These are phyloP conservation scores for Heliconius hortense DNA, from an alignment of 2,888 invertebrate genomes.

Conservation along the genomic window DNA sequence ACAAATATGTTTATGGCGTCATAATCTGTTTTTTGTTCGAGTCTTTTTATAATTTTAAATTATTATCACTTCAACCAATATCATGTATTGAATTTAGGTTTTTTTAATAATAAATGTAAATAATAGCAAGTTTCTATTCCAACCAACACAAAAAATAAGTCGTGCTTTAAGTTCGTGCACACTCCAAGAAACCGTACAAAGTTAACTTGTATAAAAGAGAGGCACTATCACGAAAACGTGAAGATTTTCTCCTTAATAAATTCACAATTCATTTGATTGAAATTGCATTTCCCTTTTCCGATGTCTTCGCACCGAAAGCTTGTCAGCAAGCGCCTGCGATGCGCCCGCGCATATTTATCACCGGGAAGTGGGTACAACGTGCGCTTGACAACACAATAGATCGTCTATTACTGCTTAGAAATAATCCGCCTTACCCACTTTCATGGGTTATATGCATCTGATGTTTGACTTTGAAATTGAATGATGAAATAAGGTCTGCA, in stretches of 20 bases:
- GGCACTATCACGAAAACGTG: constrained; percentile 18
- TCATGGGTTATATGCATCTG: constrained; percentile 17
- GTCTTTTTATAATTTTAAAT: not conserved
- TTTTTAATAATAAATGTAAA: not conserved
- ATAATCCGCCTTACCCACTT: constrained; percentile 47
- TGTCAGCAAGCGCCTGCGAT: constrained; percentile 41
- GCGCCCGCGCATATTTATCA: constrained; percentile 43
- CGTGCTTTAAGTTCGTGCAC: constrained; percentile 13
- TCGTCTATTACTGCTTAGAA: constrained; percentile 60
- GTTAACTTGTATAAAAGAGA: not conserved
- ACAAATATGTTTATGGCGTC: not conserved
- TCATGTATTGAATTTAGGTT: not conserved
- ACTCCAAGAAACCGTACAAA: constrained; percentile 5
- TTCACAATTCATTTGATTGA: constrained; percentile 33
- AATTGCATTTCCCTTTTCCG: constrained; percentile 36
- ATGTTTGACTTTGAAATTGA: constrained; percentile 23
- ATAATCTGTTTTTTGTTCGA: not conserved
- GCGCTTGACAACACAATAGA: constrained; percentile 68
- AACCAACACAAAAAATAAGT: not conserved
- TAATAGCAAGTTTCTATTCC: not conserved
- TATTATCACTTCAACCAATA: not conserved
- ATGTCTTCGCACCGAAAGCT: constrained; percentile 43
- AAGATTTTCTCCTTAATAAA: constrained; percentile 17
- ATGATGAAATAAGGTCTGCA: not conserved
- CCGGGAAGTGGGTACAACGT: constrained; percentile 43